Conservation (phyloP, 2,113 vertebrate genomes). For the Hippopotamus amphibius region DNA sequence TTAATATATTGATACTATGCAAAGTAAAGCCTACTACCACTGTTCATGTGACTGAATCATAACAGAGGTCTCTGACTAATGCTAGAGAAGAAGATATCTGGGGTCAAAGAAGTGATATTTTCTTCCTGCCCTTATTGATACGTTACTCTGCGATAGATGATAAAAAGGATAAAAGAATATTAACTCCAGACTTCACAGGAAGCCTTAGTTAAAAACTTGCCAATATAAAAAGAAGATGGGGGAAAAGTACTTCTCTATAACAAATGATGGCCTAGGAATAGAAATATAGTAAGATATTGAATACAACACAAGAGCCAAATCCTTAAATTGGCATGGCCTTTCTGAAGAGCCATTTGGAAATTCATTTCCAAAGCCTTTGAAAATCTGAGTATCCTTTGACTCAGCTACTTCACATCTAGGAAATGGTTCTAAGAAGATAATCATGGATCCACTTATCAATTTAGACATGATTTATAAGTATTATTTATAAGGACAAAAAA, state of each 20-base stretch:
- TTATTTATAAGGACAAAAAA: neutral
- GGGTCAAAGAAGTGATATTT: neutral
- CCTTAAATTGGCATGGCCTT: neutral
- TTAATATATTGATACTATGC: accelerated
- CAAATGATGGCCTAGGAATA: neutral
- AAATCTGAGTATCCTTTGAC: neutral
- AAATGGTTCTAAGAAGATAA: neutral
- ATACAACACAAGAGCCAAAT: neutral
- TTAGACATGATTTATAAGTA: neutral
- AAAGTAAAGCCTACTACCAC: neutral
- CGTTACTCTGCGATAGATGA: neutral
- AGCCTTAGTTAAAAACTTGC: neutral
- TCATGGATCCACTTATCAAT: neutral
- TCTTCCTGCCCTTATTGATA: neutral
- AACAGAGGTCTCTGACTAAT: neutral
- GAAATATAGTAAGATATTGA: neutral
- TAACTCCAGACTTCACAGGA: neutral
- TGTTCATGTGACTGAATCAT: neutral
- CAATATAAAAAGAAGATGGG: neutral
- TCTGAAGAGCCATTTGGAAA: neutral
- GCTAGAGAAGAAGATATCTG: neutral
- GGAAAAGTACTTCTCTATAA: neutral
- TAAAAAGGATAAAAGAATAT: neutral
- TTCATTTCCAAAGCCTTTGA: conserved; percentile 19
- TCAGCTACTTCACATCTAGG: neutral